Evolutionary conservation across 1,140 invertebrate genomes (phyloP), one percentile per base, ranked within the genome.

Genomic region (Zophobas morio): DNA sequence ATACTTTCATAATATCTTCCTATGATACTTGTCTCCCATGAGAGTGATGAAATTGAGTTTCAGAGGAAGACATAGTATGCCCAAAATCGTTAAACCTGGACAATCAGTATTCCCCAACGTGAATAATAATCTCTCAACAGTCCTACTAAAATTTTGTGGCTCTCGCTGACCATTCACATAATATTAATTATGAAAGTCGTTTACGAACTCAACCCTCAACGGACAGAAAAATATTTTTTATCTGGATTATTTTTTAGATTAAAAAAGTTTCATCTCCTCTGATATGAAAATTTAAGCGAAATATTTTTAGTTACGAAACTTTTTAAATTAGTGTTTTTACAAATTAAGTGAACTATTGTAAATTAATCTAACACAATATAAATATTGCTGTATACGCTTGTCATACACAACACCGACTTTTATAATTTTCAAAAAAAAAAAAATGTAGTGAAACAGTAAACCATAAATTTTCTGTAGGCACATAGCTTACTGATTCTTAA

Each of bases 181-280:
- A 60, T 36, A 60, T 60, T 60, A 60, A 60, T 60, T 37, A 60
- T 60, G 35, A 39, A 39, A 60, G 56, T 60, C 56, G 37, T 60
- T 60, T 60, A 8, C 35, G 8, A 36, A 36, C 6, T 35, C 36
- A 60, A 60, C 6, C 36, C 6, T 33, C 54, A 6, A n/a, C 6
- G 34, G 32, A 57, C 6, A 33, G 20, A 33, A 34, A 57, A 60
- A 39, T 60, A 39, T 4, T 20, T 20, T 20, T 20, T 20, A 20
- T 20, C 20, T 20, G 20, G 20, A 20, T 20, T 20, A 20, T 20
- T 20, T 20, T 20, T 20, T 20, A 20, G 20, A 20, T 20, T 20
- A 20, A 20, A 20, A 20, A 20, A 20, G 20, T 20, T 20, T 20
- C 20, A 20, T 20, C 20, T 20, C 20, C 20, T 20, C 20, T 20